A percentile compares a stretch with the other conserved stretches of the same genome.
phyloP scores from a whole-genome alignment of 2,888 invertebrate species.

The Volucella inanis region DNA sequence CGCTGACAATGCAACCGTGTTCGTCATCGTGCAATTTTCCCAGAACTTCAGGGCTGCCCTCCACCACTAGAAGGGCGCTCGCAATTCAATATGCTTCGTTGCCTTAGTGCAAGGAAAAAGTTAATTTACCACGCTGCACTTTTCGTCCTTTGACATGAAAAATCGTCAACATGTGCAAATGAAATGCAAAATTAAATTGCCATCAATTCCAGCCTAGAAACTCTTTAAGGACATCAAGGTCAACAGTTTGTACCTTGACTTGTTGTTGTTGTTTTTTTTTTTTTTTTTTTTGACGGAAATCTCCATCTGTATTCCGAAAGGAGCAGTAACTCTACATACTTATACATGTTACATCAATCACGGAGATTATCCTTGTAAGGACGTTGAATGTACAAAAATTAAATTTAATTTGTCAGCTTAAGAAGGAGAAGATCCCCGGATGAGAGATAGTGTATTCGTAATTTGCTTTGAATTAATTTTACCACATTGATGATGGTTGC shows the following conservation, averaged over 20 bases:
- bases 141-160: not conserved
- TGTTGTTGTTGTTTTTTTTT: not conserved
- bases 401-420: not conserved
- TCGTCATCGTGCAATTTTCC: not conserved
- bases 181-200: not conserved
- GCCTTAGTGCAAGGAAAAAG: not conserved
- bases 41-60: not conserved
- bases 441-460: too few species aligned
- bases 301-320: not conserved
- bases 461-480: conserved; percentile 9
- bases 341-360: not conserved
- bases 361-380: conserved; percentile 23
- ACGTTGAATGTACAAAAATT: conserved; percentile 7
- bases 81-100: not conserved
- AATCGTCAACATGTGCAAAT: not conserved
- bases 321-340: not conserved
- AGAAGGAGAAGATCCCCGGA: not conserved
- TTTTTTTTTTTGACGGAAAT: not conserved
- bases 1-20: conserved; percentile 11
- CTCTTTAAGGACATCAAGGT: conserved; percentile 26
- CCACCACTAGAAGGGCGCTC: not conserved
- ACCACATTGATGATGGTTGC: not conserved
- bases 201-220: conserved; percentile 45
- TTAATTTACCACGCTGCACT: not conserved
- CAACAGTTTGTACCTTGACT: conserved; percentile 16